These are phyloP conservation scores for Whitmania pigra DNA, from an alignment of 1,140 invertebrate species.

Conservation along the genomic window DNA sequence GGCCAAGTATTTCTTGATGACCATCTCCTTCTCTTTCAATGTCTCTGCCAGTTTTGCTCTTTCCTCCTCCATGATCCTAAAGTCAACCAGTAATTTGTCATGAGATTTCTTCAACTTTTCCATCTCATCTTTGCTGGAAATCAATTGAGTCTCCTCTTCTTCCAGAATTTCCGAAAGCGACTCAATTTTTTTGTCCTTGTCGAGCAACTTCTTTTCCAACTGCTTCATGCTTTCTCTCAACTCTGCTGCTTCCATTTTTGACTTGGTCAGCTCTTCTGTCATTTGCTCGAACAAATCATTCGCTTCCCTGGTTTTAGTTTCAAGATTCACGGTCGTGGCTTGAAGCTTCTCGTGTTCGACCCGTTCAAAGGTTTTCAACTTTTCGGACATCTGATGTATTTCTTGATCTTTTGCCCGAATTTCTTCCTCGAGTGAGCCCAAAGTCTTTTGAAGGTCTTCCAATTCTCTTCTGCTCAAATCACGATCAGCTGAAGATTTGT, in stretches of 20 bases:
- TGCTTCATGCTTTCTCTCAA: not conserved
- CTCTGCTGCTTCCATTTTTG: not conserved
- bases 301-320: no score
- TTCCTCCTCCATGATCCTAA: not conserved
- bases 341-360: no score
- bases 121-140: conserved; percentile 7
- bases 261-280: no score
- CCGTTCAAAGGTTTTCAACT: no score
- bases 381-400: no score
- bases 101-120: conserved; percentile 5
- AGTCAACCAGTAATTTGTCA: not conserved
- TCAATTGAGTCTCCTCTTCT: conserved; percentile 12
- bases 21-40: conserved; percentile 6
- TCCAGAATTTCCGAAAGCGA: conserved; percentile 6
- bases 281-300: no score
- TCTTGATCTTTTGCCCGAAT: no score
- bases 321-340: no score
- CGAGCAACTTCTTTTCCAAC: conserved; percentile 8
- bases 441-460: no score
- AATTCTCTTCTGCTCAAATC: no score
- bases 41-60: not conserved
- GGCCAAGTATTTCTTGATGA: not conserved
- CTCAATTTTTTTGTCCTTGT: conserved; percentile 6
- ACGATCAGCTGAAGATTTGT: no score
- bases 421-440: no score